phyloP scores from a whole-genome alignment of 1,140 invertebrate genomes.

The Caenorhabditis tropicalis region DNA sequence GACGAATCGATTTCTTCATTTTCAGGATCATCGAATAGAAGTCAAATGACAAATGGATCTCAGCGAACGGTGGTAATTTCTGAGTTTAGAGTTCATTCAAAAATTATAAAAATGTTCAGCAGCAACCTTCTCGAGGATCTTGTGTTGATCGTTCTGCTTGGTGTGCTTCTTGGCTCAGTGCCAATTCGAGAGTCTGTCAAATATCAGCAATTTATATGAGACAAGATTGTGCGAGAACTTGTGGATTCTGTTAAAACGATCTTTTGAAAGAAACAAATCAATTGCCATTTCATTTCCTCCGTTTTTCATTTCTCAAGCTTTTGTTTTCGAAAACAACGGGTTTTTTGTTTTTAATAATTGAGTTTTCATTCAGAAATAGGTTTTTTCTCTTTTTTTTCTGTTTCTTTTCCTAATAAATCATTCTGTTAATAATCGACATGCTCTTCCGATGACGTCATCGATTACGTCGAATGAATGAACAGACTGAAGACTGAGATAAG shows the following conservation, averaged over 20 bases:
- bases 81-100: no score
- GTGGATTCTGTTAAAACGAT: slow-evolving; percentile 58
- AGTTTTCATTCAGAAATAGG: not conserved
- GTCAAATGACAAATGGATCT: not conserved
- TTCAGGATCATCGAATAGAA: not conserved
- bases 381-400: not conserved
- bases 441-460: not conserved
- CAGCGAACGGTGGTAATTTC: not conserved
- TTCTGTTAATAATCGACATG: not conserved
- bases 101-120: not conserved
- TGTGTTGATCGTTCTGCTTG: slow-evolving; percentile 62
- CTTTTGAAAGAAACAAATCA: not conserved
- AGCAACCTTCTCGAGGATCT: not conserved
- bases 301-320: slow-evolving; percentile 28
- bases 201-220: slow-evolving; percentile 68
- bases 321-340: slow-evolving; percentile 9
- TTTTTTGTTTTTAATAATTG: not conserved
- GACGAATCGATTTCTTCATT: not conserved
- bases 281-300: slow-evolving; percentile 29
- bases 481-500: not conserved
- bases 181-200: slow-evolving; percentile 60
- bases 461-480: not conserved
- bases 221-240: slow-evolving; percentile 61
- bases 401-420: slow-evolving; percentile 17
- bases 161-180: slow-evolving; percentile 62